Evolutionary conservation across 2,113 vertebrate genomes (phyloP).

Genomic region (Eretmochelys imbricata): DNA sequence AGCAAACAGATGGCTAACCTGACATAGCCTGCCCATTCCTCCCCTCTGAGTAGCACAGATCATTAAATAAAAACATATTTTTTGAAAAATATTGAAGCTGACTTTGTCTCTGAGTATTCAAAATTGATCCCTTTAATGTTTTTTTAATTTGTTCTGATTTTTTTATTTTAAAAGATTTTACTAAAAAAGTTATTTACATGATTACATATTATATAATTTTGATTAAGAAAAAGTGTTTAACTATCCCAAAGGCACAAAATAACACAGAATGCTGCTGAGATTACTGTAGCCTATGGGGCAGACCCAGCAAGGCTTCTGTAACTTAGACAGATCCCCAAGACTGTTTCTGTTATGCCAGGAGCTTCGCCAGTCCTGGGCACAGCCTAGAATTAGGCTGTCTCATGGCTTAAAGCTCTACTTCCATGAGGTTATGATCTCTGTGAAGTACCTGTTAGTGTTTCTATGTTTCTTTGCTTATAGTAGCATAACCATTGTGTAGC

Average conservation of each 20-base stretch:
- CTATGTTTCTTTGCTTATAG: background rate
- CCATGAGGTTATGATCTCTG: background rate
- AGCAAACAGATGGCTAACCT: background rate
- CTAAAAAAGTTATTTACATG: background rate
- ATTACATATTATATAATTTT: background rate
- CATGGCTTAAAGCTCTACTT: background rate
- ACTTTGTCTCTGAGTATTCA: background rate
- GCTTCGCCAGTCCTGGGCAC: background rate
- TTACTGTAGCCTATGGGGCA: background rate
- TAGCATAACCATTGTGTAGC: background rate
- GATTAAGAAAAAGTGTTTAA: background rate
- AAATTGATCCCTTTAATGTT: background rate
- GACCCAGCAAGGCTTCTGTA: background rate
- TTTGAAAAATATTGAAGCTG: background rate
- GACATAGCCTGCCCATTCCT: background rate
- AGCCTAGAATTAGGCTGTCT: background rate
- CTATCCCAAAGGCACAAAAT: background rate
- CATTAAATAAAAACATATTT: background rate
- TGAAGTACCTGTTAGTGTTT: background rate
- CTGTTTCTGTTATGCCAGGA: background rate
- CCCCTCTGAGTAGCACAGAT: fast-evolving
- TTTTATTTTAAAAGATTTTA: background rate
- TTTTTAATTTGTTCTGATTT: background rate
- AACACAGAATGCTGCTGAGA: background rate
- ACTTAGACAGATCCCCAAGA: background rate